These are phyloP conservation scores for Exephanes ischioxanthus DNA, from an alignment of 2,888 invertebrate genomes.

Conservation along the genomic window DNA sequence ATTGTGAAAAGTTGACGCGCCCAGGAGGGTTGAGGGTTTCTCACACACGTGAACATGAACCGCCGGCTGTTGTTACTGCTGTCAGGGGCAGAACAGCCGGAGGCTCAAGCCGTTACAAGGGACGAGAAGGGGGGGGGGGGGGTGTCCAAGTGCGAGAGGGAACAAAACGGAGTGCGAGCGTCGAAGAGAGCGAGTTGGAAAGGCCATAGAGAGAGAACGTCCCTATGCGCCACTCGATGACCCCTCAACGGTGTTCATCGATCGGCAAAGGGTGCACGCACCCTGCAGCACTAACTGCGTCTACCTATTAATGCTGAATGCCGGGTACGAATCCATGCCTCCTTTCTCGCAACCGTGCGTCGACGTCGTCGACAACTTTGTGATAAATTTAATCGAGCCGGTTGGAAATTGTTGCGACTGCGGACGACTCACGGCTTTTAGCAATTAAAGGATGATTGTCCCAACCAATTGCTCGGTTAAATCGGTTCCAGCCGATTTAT, in stretches of 20 bases:
- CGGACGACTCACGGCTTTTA: neutral
- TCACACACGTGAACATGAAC: conserved; percentile 11
- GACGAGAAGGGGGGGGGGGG: neutral
- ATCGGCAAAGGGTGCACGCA: conserved; percentile 64
- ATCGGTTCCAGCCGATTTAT: neutral
- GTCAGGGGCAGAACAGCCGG: conserved; percentile 24
- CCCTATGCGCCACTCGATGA: conserved; percentile 55
- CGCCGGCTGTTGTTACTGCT: conserved; percentile 4
- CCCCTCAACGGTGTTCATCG: conserved; percentile 66
- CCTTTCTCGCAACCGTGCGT: neutral
- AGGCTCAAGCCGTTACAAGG: conserved; percentile 11
- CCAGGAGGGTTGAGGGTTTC: conserved; percentile 18
- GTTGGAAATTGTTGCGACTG: neutral
- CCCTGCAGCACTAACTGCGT: conserved; percentile 23
- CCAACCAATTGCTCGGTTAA: neutral
- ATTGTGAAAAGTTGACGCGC: conserved; percentile 74
- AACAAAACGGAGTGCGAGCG: conserved; percentile 41
- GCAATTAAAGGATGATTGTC: neutral
- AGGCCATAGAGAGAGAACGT: conserved; percentile 23
- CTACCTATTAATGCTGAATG: conserved; percentile 21
- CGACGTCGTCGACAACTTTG: neutral
- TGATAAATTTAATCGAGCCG: neutral
- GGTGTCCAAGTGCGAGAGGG: conserved; percentile 26
- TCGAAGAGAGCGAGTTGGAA: conserved; percentile 47
- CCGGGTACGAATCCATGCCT: neutral